These are phyloP conservation scores for Sebastes kiyomatsui DNA, from an alignment of 2,797 vertebrate species.

Conservation along the genomic window DNA sequence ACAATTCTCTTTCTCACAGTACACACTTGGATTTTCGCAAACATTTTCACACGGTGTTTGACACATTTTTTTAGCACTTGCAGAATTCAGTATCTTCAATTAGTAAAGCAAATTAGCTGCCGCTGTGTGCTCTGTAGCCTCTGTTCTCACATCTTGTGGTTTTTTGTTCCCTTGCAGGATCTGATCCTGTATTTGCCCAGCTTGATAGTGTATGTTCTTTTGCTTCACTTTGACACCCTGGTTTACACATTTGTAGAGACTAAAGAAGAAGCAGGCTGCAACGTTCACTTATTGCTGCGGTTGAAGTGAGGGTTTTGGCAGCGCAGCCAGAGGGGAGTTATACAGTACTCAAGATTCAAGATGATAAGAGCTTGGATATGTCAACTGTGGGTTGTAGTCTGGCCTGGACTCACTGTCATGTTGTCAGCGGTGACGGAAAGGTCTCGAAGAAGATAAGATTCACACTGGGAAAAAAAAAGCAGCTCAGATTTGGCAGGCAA, in stretches of 20 bases:
- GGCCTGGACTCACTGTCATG: conserved; percentile 21
- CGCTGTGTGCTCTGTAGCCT: conserved; percentile 11
- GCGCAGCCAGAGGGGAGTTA: background rate
- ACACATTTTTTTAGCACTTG: background rate
- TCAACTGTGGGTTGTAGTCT: conserved; percentile 36
- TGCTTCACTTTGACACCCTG: background rate
- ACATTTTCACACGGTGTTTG: background rate
- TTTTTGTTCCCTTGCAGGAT: background rate
- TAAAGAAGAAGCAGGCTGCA: background rate
- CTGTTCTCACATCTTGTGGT: background rate
- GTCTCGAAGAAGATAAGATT: conserved; percentile 21
- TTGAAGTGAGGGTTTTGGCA: conserved; percentile 23
- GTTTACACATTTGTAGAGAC: conserved; percentile 1
- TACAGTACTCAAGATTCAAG: background rate
- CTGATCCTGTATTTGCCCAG: background rate
- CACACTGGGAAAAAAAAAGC: conserved; percentile 24
- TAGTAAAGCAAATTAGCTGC: conserved; percentile 21
- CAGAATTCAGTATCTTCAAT: conserved; percentile 23
- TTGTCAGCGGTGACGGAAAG: conserved; percentile 44
- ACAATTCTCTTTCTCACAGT: conserved; percentile 24
- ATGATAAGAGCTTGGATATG: conserved; percentile 26
- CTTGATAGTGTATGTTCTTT: background rate
- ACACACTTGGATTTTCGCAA: background rate
- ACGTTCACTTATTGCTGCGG: background rate
- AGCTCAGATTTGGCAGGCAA: conserved; percentile 23